Base-by-base conservation (phyloP, 2,113 vertebrate genomes). In the Xiphorhynchus elegans region DNA sequence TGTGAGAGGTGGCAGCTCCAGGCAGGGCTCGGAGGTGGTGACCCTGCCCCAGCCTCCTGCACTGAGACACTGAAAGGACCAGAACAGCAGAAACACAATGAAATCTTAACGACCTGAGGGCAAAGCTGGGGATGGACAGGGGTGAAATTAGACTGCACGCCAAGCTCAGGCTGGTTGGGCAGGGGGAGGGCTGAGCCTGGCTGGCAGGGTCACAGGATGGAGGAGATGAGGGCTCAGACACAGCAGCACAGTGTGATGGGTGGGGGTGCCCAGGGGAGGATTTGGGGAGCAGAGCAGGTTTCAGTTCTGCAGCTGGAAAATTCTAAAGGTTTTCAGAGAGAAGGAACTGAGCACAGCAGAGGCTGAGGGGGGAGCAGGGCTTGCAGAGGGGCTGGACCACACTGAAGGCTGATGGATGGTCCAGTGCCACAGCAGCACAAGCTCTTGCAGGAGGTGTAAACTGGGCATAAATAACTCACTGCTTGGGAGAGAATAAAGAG, bases 351-450 rank as follows among this genome's bases (percentile, higher is more conserved):
- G 74, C 40, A 1, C 0, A 1, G 52, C 60, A 52, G 47, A 28
- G 64, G 60, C 46, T 62, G 77, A 78, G 55, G 18, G 6, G 17
- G 31, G 24, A 68, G 49, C 37, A 52, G 50, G 10, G n/a, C 40
- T 11, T 29, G 66, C 20, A 33, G 40, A 31, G 44, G 21, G 4
- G n/a, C n/a, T 23, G 62, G 35, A 17, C 50, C 35, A 17, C 0
- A 0, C 5, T 0, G 1, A 15, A 35, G 17, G 26, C 17, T 18
- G 7, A 33, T 11, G 13, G 69, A 7, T 0, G 2, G 14, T 7
- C 47, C 47, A 37, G 4, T 14, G 7, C 2, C 40, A 7, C 25
- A 37, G 70, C 69, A 88, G 58, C 47, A 56, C 10, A 7, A 67
- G 49, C 11, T 11, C 58, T 17, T 4, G 46, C 16, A 49, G 52